These are phyloP conservation scores for Magallana gigas DNA, from an alignment of 1,140 invertebrate species.

Conservation along the genomic window DNA sequence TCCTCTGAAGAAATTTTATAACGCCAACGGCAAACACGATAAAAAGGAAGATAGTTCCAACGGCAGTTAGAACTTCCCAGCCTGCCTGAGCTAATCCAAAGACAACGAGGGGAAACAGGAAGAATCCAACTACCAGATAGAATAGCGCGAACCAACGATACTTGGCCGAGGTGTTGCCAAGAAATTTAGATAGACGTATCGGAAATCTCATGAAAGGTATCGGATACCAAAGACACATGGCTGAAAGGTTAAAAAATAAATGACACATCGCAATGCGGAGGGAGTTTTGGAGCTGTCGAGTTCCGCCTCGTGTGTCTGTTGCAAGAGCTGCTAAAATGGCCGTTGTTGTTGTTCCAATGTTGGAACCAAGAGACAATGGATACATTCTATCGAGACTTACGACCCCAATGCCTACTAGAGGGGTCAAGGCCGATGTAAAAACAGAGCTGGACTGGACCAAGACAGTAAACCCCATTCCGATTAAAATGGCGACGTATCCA, in stretches of 20 bases:
- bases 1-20: constrained; percentile 72
- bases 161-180: constrained; percentile 81
- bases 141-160: constrained; percentile 83
- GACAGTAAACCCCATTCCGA: constrained; percentile 83
- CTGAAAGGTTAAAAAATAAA: constrained; percentile 75
- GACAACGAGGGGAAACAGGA: constrained; percentile 80
- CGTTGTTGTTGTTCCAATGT: constrained; percentile 84
- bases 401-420: constrained; percentile 83
- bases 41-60: constrained; percentile 63
- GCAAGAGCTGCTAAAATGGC: constrained; percentile 81
- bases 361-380: constrained; percentile 83
- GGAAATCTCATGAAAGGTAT: constrained; percentile 82
- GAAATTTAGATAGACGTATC: constrained; percentile 80
- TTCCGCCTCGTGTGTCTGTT: constrained; percentile 65
- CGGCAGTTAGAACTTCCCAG: constrained; percentile 66
- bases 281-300: constrained; percentile 73
- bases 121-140: constrained; percentile 82
- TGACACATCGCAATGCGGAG: constrained; percentile 83
- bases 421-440: constrained; percentile 84
- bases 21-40: constrained; percentile 64
- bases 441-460: constrained; percentile 84
- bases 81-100: constrained; percentile 79
- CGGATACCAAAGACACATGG: constrained; percentile 83
- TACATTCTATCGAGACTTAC: constrained; percentile 83
- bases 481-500: constrained; percentile 82